Percentiles rank a stretch among this genome's conserved stretches.
These are phyloP conservation scores for Vanacampus margaritifer DNA, from an alignment of 2,113 vertebrate species.

Conservation along the genomic window DNA sequence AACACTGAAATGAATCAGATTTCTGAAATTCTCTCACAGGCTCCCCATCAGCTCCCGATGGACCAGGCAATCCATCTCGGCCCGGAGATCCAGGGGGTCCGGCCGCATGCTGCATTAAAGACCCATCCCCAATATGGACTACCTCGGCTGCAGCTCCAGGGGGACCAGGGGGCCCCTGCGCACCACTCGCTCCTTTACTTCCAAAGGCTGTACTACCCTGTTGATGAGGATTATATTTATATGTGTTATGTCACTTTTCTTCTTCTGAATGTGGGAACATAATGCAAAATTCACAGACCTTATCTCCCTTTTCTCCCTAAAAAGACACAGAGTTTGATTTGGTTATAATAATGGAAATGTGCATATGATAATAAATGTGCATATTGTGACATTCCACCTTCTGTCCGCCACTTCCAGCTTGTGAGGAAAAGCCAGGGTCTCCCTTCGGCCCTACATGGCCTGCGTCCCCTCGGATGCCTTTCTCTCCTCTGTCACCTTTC, in stretches of 20 bases:
- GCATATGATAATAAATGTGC: background rate
- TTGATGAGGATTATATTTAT: background rate
- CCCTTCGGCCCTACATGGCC: conserved; percentile 73
- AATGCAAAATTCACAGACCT: conserved; percentile 62
- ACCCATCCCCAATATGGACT: conserved; percentile 41
- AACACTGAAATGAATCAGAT: background rate
- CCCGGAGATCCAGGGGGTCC: conserved; percentile 72
- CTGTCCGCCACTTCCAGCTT: conserved; percentile 51
- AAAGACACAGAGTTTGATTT: conserved; percentile 11
- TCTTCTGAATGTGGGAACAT: background rate
- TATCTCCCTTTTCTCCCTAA: conserved; percentile 79
- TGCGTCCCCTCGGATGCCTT: conserved; percentile 50
- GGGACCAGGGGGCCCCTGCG: conserved; percentile 64
- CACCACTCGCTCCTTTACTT: conserved; percentile 80
- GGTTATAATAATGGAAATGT: background rate
- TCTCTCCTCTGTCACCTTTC: conserved; percentile 74
- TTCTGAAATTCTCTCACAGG: conserved; percentile 70
- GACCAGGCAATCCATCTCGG: conserved; percentile 62
- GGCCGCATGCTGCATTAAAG: conserved; percentile 52
- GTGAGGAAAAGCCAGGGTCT: conserved; percentile 47
- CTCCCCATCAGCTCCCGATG: conserved; percentile 77
- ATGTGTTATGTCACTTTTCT: background rate
- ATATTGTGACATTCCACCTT: conserved; percentile 65
- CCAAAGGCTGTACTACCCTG: conserved; percentile 79
- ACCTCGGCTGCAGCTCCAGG: conserved; percentile 62